Base-by-base conservation (phyloP, 1,140 invertebrate species). In the Euwallacea similis region DNA sequence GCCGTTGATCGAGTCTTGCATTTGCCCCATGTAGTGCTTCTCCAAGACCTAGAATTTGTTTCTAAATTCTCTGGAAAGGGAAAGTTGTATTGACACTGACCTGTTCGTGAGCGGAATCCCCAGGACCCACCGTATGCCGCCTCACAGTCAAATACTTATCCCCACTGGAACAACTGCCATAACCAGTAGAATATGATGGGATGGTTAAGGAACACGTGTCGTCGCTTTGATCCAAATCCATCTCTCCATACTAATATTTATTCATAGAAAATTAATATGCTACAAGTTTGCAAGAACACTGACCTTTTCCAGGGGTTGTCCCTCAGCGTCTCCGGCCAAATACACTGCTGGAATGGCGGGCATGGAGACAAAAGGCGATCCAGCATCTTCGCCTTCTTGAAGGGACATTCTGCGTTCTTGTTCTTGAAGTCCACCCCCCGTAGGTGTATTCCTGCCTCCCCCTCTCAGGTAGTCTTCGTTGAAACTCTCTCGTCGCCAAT, bases 61-160 rank as follows among this genome's bases (percentile, higher is more conserved):
- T 33, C 21, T 33, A 33, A 33, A 33, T 4, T 33, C 1, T 4
- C 21, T 33, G 21, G 21, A 33, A 33, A 33, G 21, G 21, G 1
- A 6, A 50, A 50, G 13, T 10, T 33, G 4, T 4, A 33, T 33
- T 33, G 21, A 33, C 21, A 56, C 59, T 68, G 50, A 87, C 87
- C 78, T 87, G 91, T 72, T 93, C 89, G 77, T 93, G 92, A 0
- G 90, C 86, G 56, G 91, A 88, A 84, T 96, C 93, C 7, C 94
- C 94, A 7, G 95, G 95, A 4, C 96, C 95, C 11, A 98, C 94
- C 0, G 96, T 98, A 80, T 98, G 95, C 60, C 95, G 86, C 66
- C 95, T 84, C 1, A 87, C 84, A 3, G 84, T 81, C 59, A 83
- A 74, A 74, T 83, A 82, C 64, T 78, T 80, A 74, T 83, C 81